phyloP scores from a whole-genome alignment of 2,888 invertebrate species.

The Pseudeuparius sepicola region DNA sequence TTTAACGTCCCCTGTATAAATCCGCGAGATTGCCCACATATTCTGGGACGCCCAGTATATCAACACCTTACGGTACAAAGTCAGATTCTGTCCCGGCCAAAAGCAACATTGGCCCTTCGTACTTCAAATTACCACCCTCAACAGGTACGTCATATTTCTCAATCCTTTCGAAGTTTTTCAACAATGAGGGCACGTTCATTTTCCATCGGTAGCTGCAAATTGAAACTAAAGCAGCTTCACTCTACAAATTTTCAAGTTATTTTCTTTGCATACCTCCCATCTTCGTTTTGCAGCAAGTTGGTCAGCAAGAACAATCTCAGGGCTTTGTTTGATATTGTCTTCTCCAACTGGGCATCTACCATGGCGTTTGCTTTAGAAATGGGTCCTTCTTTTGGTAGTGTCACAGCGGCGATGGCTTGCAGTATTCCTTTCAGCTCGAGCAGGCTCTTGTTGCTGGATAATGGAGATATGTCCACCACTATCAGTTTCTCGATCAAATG shows the following conservation, averaged over 20 bases:
- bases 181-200: constrained; percentile 65
- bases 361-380: constrained; percentile 59
- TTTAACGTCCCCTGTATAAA: too few species aligned
- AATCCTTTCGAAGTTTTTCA: constrained; percentile 54
- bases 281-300: constrained; percentile 53
- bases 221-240: too few species aligned
- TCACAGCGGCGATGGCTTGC: constrained; percentile 52
- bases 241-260: too few species aligned
- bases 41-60: too few species aligned
- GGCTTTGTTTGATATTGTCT: constrained; percentile 46
- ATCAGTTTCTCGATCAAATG: constrained; percentile 54
- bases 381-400: constrained; percentile 50
- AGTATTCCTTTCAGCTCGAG: constrained; percentile 53
- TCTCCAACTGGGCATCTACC: constrained; percentile 53
- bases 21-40: too few species aligned
- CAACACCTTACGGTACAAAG: constrained; percentile 68
- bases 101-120: constrained; percentile 64
- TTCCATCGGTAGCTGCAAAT: constrained; percentile 57
- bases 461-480: constrained; percentile 66
- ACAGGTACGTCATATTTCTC: constrained; percentile 59
- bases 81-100: constrained; percentile 76
- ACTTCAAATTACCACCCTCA: constrained; percentile 31
- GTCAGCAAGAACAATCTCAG: constrained; percentile 71
- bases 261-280: constrained; percentile 34
- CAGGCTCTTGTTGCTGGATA: constrained; percentile 50